Conservation (phyloP, 2,797 vertebrate genomes). For the Fratercula arctica region DNA sequence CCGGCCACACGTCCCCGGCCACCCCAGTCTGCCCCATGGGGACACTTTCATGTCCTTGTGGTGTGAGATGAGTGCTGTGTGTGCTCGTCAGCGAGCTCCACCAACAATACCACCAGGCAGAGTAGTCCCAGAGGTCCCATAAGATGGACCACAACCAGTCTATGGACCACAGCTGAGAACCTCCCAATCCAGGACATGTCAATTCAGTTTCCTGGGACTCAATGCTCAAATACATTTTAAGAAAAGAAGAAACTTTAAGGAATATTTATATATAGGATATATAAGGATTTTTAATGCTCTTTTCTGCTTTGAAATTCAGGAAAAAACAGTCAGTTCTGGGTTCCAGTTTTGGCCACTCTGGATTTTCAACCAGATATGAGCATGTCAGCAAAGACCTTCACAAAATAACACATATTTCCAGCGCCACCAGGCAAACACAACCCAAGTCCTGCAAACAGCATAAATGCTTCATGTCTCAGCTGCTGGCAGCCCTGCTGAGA, state of each 20-base stretch:
- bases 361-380: background rate
- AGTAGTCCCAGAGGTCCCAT: background rate
- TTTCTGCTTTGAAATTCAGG: background rate
- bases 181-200: too few species aligned
- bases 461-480: conserved; percentile 58
- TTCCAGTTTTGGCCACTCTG: background rate
- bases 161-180: background rate
- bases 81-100: background rate
- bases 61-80: background rate
- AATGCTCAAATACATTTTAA: background rate
- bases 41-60: background rate
- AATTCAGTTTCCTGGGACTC: background rate
- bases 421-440: conserved; percentile 43
- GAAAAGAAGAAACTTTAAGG: background rate
- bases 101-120: background rate
- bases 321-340: background rate
- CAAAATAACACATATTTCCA: background rate
- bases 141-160: background rate
- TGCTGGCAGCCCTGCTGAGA: conserved; percentile 40
- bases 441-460: background rate
- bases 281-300: background rate
- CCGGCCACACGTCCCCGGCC: background rate
- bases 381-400: background rate
- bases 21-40: background rate
- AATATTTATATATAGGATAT: background rate